Base-by-base conservation (phyloP, 2,888 invertebrate genomes). In the Stenotaenia linearis region DNA sequence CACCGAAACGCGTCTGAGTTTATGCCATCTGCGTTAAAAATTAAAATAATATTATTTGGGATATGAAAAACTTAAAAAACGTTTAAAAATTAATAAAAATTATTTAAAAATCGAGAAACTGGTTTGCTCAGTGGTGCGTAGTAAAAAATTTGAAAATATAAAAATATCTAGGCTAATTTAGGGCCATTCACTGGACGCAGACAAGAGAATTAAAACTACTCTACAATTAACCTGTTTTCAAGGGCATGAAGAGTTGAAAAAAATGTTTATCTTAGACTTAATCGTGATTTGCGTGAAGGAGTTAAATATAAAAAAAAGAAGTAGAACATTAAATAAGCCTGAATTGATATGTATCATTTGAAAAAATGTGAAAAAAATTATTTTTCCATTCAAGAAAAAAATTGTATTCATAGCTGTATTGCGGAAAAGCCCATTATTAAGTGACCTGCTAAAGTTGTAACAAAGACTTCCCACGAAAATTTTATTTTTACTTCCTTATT, bases 141-240 rank as follows among this genome's bases (percentile, higher is more conserved):
- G 15, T 2, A 12, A 12, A 15, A 40, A 40, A 40, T 12, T 9
- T 40, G 7, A 18, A n/a, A 45, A 15, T 3, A 45, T 12, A 69
- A 69, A 69, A 69, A 28, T 28, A 69, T 69, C 69, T 69, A 25
- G 69, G 69, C 69, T 69, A 69, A 69, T 69, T 28, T 25, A 9
- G 69, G 23, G 69, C 28, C 28, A 25, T 69, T 69, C 28, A 69
- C 69, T 69, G 69, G 10, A 28, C 25, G 6, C 69, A 69, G 69
- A 28, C 69, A 69, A 69, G 25, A 28, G 69, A 28, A 69, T 69
- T 69, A 69, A 69, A 25, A 69, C 25, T 69, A 69, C 69, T 0
- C 25, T 69, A 69, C 25, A 69, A 69, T 69, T 69, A 69, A 69
- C 69, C 69, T 69, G 28, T 69, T 69, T 69, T 69, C 69, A 69